Evolutionary conservation across 2,888 invertebrate genomes (phyloP).

Genomic region (Lasioglossum figueresi): DNA sequence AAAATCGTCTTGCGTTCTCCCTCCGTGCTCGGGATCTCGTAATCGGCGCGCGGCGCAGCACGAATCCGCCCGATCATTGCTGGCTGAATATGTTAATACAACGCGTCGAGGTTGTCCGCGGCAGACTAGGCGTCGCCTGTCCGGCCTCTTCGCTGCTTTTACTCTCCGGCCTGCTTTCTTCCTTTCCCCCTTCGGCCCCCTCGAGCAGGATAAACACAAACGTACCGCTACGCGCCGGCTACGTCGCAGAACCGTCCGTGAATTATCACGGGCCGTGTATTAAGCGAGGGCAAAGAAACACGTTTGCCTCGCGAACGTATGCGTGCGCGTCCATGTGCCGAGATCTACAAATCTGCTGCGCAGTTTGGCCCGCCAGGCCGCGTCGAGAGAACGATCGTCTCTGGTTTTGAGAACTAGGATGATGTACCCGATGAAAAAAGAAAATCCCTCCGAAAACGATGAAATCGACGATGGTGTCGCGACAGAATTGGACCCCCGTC

Average conservation of each 20-base stretch:
- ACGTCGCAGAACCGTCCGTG: constrained; percentile 56
- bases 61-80: constrained; percentile 47
- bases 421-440: not conserved
- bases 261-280: constrained; percentile 68
- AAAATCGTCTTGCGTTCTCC: constrained; percentile 10
- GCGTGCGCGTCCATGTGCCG: constrained; percentile 26
- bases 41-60: constrained; percentile 22
- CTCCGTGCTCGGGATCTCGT: not conserved
- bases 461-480: not conserved
- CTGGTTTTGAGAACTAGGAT: not conserved
- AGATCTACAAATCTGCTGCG: constrained; percentile 43
- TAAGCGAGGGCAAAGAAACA: constrained; percentile 66
- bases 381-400: not conserved
- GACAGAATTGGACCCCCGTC: constrained; percentile 30
- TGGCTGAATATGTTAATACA: constrained; percentile 72
- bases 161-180: constrained; percentile 42
- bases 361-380: constrained; percentile 2
- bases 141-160: constrained; percentile 66
- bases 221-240: constrained; percentile 34
- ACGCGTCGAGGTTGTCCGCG: constrained; percentile 70
- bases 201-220: constrained; percentile 29
- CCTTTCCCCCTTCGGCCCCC: not conserved
- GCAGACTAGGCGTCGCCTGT: constrained; percentile 79
- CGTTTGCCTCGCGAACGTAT: constrained; percentile 66
- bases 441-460: not conserved